These are phyloP conservation scores for Leucania comma DNA, from an alignment of 2,888 invertebrate genomes.

Conservation along the genomic window DNA sequence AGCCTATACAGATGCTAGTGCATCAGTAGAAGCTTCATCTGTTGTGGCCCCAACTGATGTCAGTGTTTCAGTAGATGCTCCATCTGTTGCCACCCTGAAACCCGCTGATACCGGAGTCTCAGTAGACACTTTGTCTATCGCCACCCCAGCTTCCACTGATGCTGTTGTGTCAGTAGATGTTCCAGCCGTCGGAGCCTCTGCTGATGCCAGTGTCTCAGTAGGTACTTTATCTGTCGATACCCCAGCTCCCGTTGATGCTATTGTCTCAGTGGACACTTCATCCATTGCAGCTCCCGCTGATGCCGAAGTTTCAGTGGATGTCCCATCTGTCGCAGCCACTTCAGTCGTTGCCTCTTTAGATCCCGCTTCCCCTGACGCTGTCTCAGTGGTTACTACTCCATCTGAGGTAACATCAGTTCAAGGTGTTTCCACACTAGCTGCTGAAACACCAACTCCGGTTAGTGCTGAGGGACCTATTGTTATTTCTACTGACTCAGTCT, in stretches of 20 bases:
- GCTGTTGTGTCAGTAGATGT: not conserved
- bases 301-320: not conserved
- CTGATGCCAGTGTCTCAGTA: not conserved
- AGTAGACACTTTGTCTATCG: not conserved
- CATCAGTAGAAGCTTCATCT: not conserved
- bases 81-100: fast-evolving
- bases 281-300: not conserved
- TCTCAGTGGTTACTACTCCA: not conserved
- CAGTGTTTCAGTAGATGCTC: not conserved
- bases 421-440: not conserved
- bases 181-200: not conserved
- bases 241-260: not conserved
- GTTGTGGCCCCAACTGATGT: not conserved
- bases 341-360: conserved; percentile 13
- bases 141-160: not conserved
- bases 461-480: conserved; percentile 27
- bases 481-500: conserved; percentile 28
- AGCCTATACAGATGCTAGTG: not conserved
- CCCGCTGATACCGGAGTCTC: not conserved
- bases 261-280: not conserved
- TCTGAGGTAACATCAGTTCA: not conserved
- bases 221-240: not conserved
- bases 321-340: not conserved
- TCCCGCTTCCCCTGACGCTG: not conserved
- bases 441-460: not conserved